phyloP scores from a whole-genome alignment of 53 echinoderm and acorn worm genomes.

The Patiria pectinifera region DNA sequence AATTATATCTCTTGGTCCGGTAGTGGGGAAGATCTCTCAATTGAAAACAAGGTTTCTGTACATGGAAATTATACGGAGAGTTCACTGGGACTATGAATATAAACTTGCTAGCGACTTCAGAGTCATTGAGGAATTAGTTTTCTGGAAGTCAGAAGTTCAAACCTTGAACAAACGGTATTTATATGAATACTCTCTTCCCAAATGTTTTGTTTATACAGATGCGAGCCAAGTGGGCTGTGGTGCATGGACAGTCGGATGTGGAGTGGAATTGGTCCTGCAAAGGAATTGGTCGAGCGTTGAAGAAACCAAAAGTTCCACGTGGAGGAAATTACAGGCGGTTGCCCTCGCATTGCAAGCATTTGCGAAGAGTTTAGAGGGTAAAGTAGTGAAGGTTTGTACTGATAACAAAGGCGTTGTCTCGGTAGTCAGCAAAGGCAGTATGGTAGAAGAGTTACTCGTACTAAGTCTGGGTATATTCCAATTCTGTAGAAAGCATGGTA shows the following conservation, averaged over 20 bases:
- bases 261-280: not conserved
- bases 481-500: not conserved
- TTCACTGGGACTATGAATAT: conserved; percentile 25
- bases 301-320: conserved; percentile 52
- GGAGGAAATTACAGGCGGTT: conserved; percentile 48
- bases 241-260: not conserved
- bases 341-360: conserved; percentile 14
- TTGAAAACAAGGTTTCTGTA: conserved; percentile 27
- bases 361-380: not conserved
- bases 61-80: not conserved
- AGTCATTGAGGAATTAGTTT: conserved; percentile 17
- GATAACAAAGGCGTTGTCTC: conserved; percentile 3
- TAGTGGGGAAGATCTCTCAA: conserved; percentile 14
- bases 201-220: conserved; percentile 16
- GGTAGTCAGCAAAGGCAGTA: conserved; percentile 9
- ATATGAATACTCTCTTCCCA: conserved; percentile 7
- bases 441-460: conserved; percentile 8
- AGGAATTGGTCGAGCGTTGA: conserved; percentile 19
- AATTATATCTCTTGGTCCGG: not conserved
- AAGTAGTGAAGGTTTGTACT: conserved; percentile 32
- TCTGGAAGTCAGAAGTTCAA: conserved; percentile 5
- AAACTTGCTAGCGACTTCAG: not conserved
- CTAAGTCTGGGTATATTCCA: not conserved
- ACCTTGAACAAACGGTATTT: not conserved
- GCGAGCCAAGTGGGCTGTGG: conserved; percentile 20